A percentile compares a stretch with the other conserved stretches of the same genome.
Evolutionary conservation across 2,888 invertebrate genomes (phyloP).

Genomic region (Dascillus cervinus): DNA sequence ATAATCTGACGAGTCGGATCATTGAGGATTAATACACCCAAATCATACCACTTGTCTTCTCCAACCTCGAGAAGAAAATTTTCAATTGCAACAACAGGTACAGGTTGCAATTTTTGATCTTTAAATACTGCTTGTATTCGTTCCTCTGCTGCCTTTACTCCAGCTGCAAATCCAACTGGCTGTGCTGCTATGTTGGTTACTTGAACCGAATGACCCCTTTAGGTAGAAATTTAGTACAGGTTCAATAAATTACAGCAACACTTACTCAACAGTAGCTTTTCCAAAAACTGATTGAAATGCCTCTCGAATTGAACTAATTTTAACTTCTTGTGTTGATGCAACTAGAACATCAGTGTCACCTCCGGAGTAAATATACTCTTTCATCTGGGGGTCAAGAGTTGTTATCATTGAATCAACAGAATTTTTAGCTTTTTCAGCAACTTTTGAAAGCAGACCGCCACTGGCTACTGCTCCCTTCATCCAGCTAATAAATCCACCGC

Average conservation of each 20-base stretch:
- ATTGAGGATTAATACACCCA: constrained; percentile 61
- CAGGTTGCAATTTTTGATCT: constrained; percentile 50
- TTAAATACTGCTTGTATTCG: constrained; percentile 56
- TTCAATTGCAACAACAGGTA: constrained; percentile 67
- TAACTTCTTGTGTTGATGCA: constrained; percentile 68
- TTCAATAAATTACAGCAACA: constrained; percentile 7
- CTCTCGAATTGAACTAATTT: constrained; percentile 68
- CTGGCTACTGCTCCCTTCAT: constrained; percentile 61
- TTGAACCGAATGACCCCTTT: constrained; percentile 58
- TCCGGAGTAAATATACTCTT: constrained; percentile 74
- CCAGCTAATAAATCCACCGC: constrained; percentile 58
- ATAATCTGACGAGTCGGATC: constrained; percentile 63
- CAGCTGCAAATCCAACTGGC: constrained; percentile 72
- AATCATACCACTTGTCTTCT: constrained; percentile 68
- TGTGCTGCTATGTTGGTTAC: constrained; percentile 60
- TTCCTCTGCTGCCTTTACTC: constrained; percentile 65
- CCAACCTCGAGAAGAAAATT: constrained; percentile 66
- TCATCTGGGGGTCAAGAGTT: constrained; percentile 84
- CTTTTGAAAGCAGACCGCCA: constrained; percentile 57
- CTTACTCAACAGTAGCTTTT: constrained; percentile 69
- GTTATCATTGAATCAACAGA: constrained; percentile 82
- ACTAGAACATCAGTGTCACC: constrained; percentile 69
- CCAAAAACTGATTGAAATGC: constrained; percentile 76
- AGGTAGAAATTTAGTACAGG: constrained; percentile 19
- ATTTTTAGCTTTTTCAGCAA: constrained; percentile 69